Percentiles rank a stretch among this genome's conserved stretches.
phyloP scores from a whole-genome alignment of 2,113 vertebrate genomes.

The Mormyrus iriodes region DNA sequence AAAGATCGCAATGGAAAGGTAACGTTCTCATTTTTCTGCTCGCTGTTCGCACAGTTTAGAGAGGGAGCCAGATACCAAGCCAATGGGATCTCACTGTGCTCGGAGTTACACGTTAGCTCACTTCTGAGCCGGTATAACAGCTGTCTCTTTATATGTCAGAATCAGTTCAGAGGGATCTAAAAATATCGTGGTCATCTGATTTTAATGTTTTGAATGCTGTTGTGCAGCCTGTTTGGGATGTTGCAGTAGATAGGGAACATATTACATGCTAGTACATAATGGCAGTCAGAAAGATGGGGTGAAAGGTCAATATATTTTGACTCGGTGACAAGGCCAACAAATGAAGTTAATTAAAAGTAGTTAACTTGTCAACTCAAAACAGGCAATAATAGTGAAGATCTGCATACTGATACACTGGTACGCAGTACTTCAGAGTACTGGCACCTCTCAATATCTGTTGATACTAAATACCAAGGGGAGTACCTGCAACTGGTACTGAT shows the following conservation, averaged over 20 bases:
- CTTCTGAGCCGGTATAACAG: not conserved
- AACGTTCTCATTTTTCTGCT: constrained; percentile 16
- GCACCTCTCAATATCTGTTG: too few relatives aligned
- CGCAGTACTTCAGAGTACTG: not conserved
- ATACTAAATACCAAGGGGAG: not conserved
- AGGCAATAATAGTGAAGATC: not conserved
- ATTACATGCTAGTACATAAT: not conserved
- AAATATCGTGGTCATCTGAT: not conserved
- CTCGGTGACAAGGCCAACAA: not conserved
- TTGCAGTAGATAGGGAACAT: not conserved
- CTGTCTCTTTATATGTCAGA: not conserved
- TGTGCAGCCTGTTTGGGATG: not conserved
- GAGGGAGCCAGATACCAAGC: not conserved
- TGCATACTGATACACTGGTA: not conserved
- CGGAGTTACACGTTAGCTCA: not conserved
- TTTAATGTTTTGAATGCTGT: not conserved
- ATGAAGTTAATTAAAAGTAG: not conserved
- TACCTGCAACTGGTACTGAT: not conserved
- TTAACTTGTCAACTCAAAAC: not conserved
- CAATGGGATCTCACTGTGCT: not conserved
- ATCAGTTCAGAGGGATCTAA: not conserved
- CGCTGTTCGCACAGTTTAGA: not conserved
- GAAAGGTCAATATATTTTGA: not conserved
- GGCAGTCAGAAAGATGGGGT: not conserved
- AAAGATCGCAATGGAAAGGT: constrained; percentile 92